Percentiles rank a stretch among this genome's conserved stretches.
Conservation (phyloP, 2,888 invertebrate species). For the Pseudanteris insignis region DNA sequence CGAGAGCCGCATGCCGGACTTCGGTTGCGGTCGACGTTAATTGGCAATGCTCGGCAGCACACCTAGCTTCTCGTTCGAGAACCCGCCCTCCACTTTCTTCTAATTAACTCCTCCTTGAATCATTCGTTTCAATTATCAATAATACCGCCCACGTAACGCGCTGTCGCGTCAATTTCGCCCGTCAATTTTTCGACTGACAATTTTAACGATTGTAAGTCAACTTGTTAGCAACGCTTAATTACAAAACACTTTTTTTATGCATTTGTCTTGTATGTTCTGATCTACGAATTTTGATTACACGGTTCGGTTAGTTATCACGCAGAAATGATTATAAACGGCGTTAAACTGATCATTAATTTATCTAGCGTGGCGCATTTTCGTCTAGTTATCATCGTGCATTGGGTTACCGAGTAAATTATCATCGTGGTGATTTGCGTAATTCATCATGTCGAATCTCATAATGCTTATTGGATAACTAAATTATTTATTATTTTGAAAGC, state of each 20-base stretch:
- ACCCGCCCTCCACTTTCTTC: no score
- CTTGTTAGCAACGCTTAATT: no score
- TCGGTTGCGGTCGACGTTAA: conserved; percentile 13
- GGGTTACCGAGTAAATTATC: conserved; percentile 22
- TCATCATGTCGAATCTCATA: no score
- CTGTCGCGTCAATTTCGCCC: no score
- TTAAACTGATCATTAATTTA: conserved; percentile 27
- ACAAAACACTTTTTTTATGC: no score
- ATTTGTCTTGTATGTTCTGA: no score
- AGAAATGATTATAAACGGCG: conserved; percentile 39
- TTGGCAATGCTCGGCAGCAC: conserved; percentile 8
- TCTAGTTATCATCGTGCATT: conserved; percentile 23
- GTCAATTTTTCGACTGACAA: no score
- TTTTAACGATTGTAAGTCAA: no score
- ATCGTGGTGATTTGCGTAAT: conserved; percentile 11
- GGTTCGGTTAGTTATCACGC: no score
- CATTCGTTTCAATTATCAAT: conserved; percentile 9
- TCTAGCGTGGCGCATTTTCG: conserved; percentile 14
- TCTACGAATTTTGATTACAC: no score
- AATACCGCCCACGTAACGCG: conserved; percentile 3
- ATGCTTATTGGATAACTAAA: no score
- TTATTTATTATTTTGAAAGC: conserved; percentile 30
- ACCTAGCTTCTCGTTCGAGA: not conserved
- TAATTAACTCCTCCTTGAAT: conserved; percentile 16
- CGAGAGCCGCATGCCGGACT: not conserved